Percentiles rank a stretch among this genome's conserved stretches.
phyloP scores from a whole-genome alignment of 2,888 invertebrate species.

The Protula sp. region DNA sequence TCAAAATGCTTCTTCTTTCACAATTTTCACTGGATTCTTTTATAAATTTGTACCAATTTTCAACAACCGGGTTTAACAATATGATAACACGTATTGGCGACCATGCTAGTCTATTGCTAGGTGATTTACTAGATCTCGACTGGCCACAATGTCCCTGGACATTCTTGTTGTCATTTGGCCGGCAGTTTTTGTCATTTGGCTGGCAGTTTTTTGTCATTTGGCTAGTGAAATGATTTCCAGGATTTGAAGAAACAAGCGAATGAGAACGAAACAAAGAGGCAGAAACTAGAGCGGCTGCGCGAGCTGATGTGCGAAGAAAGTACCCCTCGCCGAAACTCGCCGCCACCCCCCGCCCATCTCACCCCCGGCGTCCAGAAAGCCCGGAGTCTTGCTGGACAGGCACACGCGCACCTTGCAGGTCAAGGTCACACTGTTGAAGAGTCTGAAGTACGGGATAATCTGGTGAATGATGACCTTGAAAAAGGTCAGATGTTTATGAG shows the following conservation, averaged over 20 bases:
- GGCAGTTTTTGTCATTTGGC: too few relatives aligned
- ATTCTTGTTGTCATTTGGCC: too few relatives aligned
- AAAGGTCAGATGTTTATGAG: not conserved
- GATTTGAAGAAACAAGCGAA: slow-evolving; percentile 7
- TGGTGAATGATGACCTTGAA: not conserved
- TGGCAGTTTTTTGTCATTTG: too few relatives aligned
- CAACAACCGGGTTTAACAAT: too few relatives aligned
- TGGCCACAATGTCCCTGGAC: too few relatives aligned
- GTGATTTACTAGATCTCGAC: too few relatives aligned
- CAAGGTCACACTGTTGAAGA: not conserved
- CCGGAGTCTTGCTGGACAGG: not conserved
- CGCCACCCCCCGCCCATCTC: slow-evolving; percentile 1
- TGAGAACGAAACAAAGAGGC: slow-evolving; percentile 10
- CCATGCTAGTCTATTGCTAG: too few relatives aligned
- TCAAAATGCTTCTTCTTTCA: too few relatives aligned
- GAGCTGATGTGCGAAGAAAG: slow-evolving; percentile 5
- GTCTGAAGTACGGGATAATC: not conserved
- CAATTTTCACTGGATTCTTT: too few relatives aligned
- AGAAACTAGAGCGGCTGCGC: slow-evolving; percentile 14
- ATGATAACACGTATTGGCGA: too few relatives aligned
- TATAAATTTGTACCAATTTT: too few relatives aligned
- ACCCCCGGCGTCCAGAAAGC: not conserved
- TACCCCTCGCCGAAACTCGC: not conserved
- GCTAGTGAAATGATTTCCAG: slow-evolving; percentile 3
- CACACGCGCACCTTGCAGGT: not conserved